Percentiles rank a stretch among this genome's conserved stretches.
Conservation (phyloP, 2,888 invertebrate species). For the Lomographa bimaculata region DNA sequence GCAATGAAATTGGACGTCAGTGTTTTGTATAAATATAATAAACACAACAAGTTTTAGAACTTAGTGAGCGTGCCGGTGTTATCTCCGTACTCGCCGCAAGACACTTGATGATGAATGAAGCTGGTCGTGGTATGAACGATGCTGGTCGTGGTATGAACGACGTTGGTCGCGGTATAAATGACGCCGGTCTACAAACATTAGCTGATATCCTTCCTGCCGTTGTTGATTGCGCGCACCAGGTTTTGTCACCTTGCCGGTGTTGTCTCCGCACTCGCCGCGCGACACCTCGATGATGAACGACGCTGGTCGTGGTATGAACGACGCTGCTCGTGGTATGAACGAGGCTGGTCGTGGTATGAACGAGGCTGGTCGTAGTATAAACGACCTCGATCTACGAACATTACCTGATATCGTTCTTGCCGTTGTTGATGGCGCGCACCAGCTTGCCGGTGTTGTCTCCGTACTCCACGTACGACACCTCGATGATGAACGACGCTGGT, state of each 20-base stretch:
- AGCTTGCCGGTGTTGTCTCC: conserved; percentile 94
- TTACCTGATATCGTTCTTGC: conserved; percentile 89
- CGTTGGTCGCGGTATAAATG: too few species aligned
- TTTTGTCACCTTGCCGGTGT: conserved; percentile 91
- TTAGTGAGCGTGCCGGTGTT: conserved; percentile 91
- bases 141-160: too few species aligned
- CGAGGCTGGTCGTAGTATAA: too few species aligned
- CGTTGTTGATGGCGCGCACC: conserved; percentile 93
- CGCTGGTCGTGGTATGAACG: conserved; percentile 98
- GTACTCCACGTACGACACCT: conserved; percentile 98
- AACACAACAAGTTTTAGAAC: too few species aligned
- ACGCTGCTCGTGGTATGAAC: too few species aligned
- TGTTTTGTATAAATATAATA: too few species aligned
- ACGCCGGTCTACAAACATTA: too few species aligned
- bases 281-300: conserved; percentile 98
- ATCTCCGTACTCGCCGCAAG: conserved; percentile 98
- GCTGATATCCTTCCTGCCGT: conserved; percentile 91
- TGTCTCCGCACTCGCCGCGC: conserved; percentile 97
- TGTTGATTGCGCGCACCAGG: conserved; percentile 93
- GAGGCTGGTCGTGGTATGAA: too few species aligned
- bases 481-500: conserved; percentile 98
- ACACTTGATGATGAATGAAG: conserved; percentile 98
- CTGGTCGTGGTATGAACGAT: conserved; percentile 98
- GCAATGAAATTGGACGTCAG: too few species aligned
- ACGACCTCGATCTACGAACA: too few species aligned